Evolutionary conservation across 2,113 vertebrate species (phyloP).

Genomic region (Saimiri boliviensis): DNA sequence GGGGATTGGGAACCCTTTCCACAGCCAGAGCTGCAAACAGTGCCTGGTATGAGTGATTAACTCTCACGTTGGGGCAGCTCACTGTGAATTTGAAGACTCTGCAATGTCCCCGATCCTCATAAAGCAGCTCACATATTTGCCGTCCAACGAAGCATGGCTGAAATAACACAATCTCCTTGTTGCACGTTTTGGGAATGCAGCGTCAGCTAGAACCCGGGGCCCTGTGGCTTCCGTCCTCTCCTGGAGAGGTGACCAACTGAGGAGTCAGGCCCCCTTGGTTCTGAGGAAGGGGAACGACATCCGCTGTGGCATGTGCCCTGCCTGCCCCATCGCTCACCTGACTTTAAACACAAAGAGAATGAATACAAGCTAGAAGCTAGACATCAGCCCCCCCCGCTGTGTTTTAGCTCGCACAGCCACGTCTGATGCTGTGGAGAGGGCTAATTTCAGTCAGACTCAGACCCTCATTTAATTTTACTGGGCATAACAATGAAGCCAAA

Average conservation of each 20-base stretch:
- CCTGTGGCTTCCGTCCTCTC: neutral
- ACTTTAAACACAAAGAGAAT: neutral
- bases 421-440: neutral
- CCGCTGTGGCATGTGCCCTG: neutral
- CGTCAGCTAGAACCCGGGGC: neutral
- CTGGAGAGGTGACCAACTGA: accelerated
- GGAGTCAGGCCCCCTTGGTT: neutral
- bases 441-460: neutral
- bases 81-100: neutral
- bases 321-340: neutral
- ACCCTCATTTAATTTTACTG: neutral
- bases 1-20: neutral
- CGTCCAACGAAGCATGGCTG: slow-evolving; percentile 17
- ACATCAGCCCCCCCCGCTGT: neutral
- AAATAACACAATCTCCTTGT: slow-evolving; percentile 5
- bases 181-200: neutral
- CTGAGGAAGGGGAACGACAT: neutral
- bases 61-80: neutral
- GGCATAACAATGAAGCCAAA: slow-evolving; percentile 1
- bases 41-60: neutral
- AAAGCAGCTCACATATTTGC: slow-evolving; percentile 37
- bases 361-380: neutral
- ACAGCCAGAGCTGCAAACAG: neutral
- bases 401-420: neutral
- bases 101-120: neutral